These are phyloP conservation scores for Crocidura indochinensis DNA, from an alignment of 2,797 vertebrate species.

Conservation along the genomic window DNA sequence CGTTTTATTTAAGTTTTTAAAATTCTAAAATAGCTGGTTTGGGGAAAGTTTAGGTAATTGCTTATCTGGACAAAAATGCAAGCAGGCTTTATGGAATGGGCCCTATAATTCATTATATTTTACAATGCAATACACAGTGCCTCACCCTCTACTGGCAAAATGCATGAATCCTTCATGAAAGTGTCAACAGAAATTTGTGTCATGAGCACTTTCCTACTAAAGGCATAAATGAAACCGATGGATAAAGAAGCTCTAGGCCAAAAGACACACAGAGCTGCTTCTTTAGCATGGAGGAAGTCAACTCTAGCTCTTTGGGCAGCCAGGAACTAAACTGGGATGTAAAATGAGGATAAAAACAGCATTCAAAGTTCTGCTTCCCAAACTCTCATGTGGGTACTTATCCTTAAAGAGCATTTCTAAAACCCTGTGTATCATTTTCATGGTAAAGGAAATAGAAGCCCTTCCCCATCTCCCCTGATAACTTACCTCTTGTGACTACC, in stretches of 20 bases:
- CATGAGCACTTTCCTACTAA: neutral
- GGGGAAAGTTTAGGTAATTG: constrained; percentile 21
- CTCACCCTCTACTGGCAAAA: neutral
- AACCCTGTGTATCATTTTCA: neutral
- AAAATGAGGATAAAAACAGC: neutral
- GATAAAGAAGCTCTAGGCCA: neutral
- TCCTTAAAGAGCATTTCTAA: neutral
- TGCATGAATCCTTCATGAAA: neutral
- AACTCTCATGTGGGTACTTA: neutral
- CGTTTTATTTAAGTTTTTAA: constrained; percentile 56
- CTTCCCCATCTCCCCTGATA: neutral
- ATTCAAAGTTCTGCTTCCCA: neutral
- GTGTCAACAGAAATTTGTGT: neutral
- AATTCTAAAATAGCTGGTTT: constrained; percentile 47
- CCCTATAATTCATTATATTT: neutral
- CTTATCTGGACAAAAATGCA: constrained; percentile 42
- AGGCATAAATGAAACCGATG: neutral
- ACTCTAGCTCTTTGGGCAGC: constrained; percentile 28
- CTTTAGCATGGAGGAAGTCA: neutral
- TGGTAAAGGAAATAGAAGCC: neutral
- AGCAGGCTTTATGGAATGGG: neutral
- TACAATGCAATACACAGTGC: neutral
- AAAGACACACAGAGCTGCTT: neutral
- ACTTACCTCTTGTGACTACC: neutral
- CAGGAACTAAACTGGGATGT: constrained; percentile 1